A percentile compares a stretch with the other conserved stretches of the same genome.
These are phyloP conservation scores for Dipodomys stephensi DNA, from an alignment of 2,113 vertebrate species.

Conservation along the genomic window DNA sequence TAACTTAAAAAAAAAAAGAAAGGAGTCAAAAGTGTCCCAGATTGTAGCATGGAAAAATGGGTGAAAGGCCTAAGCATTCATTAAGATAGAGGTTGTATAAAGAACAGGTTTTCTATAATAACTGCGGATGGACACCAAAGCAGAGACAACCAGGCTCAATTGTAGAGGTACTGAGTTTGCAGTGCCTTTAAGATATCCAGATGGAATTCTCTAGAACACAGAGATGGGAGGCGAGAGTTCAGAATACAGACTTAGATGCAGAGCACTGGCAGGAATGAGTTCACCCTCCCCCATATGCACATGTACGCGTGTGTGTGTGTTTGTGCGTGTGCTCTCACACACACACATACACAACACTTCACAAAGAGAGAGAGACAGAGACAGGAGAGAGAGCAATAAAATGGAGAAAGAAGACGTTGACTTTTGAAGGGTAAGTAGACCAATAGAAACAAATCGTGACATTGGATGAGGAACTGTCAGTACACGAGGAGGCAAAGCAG, in stretches of 20 bases:
- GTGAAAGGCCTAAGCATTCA: not conserved
- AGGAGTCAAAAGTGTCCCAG: not conserved
- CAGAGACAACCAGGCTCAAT: not conserved
- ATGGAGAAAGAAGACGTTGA: too few species aligned
- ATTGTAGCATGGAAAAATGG: not conserved
- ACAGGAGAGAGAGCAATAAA: too few species aligned
- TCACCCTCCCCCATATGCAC: not conserved
- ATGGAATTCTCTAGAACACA: not conserved
- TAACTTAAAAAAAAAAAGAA: too few species aligned
- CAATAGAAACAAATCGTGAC: not conserved
- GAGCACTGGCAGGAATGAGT: not conserved
- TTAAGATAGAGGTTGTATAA: not conserved
- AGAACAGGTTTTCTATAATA: not conserved
- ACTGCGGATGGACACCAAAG: too few species aligned
- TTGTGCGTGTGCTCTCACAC: too few species aligned
- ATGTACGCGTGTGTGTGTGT: too few species aligned
- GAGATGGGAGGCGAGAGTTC: not conserved
- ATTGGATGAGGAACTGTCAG: not conserved
- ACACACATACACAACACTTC: too few species aligned
- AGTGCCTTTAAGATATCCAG: not conserved
- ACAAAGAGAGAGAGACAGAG: too few species aligned
- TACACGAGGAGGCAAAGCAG: not conserved
- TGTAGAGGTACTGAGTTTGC: not conserved
- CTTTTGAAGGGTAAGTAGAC: not conserved
- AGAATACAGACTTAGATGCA: not conserved